These are phyloP conservation scores for Automeris io DNA, from an alignment of 2,888 invertebrate genomes.

Conservation along the genomic window DNA sequence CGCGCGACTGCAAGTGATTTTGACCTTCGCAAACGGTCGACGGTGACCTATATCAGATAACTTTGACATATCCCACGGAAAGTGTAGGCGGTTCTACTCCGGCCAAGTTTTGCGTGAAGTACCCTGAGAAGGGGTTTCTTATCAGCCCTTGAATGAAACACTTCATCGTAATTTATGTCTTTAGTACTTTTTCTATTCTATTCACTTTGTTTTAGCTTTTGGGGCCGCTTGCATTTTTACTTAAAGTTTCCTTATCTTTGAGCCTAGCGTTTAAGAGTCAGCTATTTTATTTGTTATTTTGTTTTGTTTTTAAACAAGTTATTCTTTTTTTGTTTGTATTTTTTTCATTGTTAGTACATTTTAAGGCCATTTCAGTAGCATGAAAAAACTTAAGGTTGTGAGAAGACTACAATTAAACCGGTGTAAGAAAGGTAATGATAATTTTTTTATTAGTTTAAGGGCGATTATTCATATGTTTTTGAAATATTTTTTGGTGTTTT, in stretches of 20 bases:
- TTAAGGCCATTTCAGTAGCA: too few species aligned
- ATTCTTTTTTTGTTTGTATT: conserved; percentile 20
- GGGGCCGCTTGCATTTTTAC: conserved; percentile 30
- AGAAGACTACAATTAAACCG: too few species aligned
- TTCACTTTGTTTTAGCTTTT: conserved; percentile 24
- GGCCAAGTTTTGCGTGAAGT: conserved; percentile 45
- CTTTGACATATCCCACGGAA: conserved; percentile 54
- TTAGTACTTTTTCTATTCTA: conserved; percentile 30
- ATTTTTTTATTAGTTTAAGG: too few species aligned
- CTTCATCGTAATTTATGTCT: conserved; percentile 65
- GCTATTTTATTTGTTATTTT: conserved; percentile 30
- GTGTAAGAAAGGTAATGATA: too few species aligned
- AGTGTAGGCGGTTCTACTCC: conserved; percentile 26
- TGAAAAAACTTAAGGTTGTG: too few species aligned
- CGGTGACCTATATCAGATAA: conserved; percentile 62
- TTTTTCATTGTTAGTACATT: neutral
- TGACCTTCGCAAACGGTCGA: conserved; percentile 46
- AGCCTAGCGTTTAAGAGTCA: conserved; percentile 26
- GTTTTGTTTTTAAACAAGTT: conserved; percentile 16
- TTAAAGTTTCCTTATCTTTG: conserved; percentile 32
- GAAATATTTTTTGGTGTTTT: too few species aligned
- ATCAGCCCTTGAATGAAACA: conserved; percentile 54
- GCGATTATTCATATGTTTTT: too few species aligned
- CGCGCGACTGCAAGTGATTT: conserved; percentile 52
- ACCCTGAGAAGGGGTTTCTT: conserved; percentile 45